phyloP scores from a whole-genome alignment of 2,113 vertebrate species.

The Erythrolamprus reginae region DNA sequence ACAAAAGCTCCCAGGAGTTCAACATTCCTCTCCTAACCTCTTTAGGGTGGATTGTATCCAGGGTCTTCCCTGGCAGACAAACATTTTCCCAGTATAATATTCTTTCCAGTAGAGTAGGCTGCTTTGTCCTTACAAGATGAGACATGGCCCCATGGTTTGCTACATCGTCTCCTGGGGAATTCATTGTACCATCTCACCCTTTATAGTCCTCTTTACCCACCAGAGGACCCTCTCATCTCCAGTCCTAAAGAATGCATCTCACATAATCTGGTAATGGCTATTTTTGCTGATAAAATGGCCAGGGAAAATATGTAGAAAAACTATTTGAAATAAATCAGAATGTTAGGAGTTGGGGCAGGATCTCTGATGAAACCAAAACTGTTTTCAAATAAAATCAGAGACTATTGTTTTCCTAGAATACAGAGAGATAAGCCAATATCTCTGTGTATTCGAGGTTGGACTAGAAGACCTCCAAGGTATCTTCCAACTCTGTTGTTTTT shows the following conservation, averaged over 20 bases:
- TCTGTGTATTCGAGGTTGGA: no score
- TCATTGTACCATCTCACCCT: slow-evolving; percentile 1
- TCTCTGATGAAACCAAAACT: background rate
- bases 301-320: background rate
- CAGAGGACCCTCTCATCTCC: background rate
- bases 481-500: no score
- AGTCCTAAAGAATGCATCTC: background rate
- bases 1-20: slow-evolving; percentile 24
- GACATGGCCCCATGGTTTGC: background rate
- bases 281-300: background rate
- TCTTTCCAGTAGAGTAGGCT: slow-evolving; percentile 6
- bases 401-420: background rate
- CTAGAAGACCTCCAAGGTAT: no score
- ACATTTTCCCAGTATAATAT: slow-evolving; percentile 9
- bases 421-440: background rate
- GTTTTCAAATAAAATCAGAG: background rate
- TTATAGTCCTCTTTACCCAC: slow-evolving; percentile 9
- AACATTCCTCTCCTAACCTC: slow-evolving; percentile 26
- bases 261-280: background rate
- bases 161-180: background rate
- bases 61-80: background rate
- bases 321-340: slow-evolving; percentile 4
- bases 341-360: background rate
- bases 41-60: slow-evolving; percentile 29
- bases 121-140: slow-evolving; percentile 5